Conservation (phyloP, 2,797 vertebrate species). For the Otolemur crassicaudatus region DNA sequence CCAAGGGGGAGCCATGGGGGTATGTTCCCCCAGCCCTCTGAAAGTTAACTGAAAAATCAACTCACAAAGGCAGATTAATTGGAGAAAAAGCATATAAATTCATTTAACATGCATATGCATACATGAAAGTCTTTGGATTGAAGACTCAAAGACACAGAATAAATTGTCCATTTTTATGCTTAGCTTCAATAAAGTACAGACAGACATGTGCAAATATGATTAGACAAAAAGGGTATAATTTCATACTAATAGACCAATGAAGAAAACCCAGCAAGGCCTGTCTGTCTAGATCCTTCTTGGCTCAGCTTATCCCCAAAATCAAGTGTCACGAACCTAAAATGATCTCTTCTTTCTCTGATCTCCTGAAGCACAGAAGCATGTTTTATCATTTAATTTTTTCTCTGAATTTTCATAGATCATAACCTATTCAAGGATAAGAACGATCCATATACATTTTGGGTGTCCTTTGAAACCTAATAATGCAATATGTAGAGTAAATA, state of each 20-base stretch:
- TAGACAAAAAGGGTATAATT: not conserved
- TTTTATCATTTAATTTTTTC: constrained; percentile 14
- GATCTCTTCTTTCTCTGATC: not conserved
- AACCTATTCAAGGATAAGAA: not conserved
- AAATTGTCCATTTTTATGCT: not conserved
- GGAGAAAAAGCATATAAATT: not conserved
- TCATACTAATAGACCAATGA: not conserved
- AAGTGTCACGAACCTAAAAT: not conserved
- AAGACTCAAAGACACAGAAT: not conserved
- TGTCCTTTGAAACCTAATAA: not conserved
- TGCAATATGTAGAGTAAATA: not conserved
- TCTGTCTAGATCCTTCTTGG: not conserved
- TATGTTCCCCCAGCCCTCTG: not conserved
- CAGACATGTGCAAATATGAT: not conserved
- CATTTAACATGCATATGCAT: not conserved
- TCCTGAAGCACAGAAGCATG: not conserved
- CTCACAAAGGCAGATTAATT: not conserved
- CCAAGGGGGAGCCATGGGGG: not conserved
- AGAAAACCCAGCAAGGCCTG: not conserved
- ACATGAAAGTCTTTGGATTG: not conserved
- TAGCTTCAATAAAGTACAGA: not conserved
- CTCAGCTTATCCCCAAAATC: not conserved
- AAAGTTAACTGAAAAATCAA: not conserved
- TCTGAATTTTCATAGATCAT: not conserved
- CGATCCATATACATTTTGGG: not conserved